Base-by-base conservation (phyloP, 1,140 invertebrate genomes). In the Yoshiicerus persimilis region DNA sequence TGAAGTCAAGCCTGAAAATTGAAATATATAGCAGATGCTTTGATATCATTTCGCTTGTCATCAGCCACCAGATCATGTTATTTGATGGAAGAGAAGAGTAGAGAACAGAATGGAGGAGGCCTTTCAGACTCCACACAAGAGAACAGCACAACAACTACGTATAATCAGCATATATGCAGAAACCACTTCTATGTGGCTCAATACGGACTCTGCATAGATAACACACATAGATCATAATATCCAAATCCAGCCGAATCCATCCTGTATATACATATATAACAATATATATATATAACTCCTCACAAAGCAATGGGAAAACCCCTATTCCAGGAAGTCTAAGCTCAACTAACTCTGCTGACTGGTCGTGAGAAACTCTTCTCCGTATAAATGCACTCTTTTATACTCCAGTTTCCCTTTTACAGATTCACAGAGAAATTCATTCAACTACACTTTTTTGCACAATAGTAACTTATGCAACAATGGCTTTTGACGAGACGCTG, bases 1-100 rank as follows among this genome's bases (percentile, higher is more conserved):
- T 91, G 89, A 92, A 91, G 89, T 92, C 89, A 87, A 91, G 91
- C 91, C 90, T 91, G 91, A 92, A 91, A 92, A 91, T 92, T 91
- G 91, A 91, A 91, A 92, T 91, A 91, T 91, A 91, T 91, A 90
- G 88, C 90, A 91, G 91, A 91, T 91, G 91, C 90, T 91, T 91
- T 91, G 91, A 92, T 92, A 91, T 91, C 91, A 91, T 91, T 92
- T 92, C 86, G 88, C 89, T 90, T 91, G 91, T 91, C 91, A 91
- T 91, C 91, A 90, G 89, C 89, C 88, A 88, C 88, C 89, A 89
- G 89, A 89, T 91, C 89, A 91, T 91, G 89, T 91, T 90, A 91
- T 91, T 91, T 91, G 88, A 91, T 90, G 89, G 88, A 87, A 27
- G 84, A 62, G 66, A 30, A 30, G 41, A 86, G 20, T 86, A 11